These are phyloP conservation scores for Mellivora capensis DNA, from an alignment of 2,113 vertebrate genomes.

Conservation along the genomic window DNA sequence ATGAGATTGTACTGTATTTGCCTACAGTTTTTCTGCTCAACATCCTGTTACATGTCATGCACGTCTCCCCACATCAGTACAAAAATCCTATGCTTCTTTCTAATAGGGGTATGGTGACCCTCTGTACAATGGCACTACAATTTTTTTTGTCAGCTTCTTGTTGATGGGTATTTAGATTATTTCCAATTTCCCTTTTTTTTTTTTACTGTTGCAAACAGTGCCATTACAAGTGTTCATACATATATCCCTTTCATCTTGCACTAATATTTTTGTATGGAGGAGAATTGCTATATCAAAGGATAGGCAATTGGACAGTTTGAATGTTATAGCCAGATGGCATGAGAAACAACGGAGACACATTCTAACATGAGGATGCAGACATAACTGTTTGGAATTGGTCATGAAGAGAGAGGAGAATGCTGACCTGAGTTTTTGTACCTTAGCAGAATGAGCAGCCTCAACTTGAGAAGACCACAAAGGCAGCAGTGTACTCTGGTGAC, in stretches of 20 bases:
- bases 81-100: neutral
- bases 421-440: neutral
- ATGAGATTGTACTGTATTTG: neutral
- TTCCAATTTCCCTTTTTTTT: neutral
- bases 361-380: neutral
- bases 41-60: neutral
- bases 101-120: neutral
- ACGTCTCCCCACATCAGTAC: neutral
- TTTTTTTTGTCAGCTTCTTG: slow-evolving; percentile 31
- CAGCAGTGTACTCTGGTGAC: neutral
- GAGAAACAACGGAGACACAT: neutral
- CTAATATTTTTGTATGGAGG: slow-evolving; percentile 37
- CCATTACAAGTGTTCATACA: neutral
- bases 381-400: slow-evolving; percentile 18
- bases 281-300: slow-evolving; percentile 44
- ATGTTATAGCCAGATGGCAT: slow-evolving; percentile 16
- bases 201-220: neutral
- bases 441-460: neutral
- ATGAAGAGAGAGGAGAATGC: neutral
- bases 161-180: slow-evolving; percentile 32
- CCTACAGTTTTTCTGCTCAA: neutral
- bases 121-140: neutral
- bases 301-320: neutral
- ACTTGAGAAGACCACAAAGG: neutral
- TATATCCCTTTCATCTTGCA: neutral